phyloP scores from a whole-genome alignment of 2,888 invertebrate genomes.

The Drosophila meridionalis region DNA sequence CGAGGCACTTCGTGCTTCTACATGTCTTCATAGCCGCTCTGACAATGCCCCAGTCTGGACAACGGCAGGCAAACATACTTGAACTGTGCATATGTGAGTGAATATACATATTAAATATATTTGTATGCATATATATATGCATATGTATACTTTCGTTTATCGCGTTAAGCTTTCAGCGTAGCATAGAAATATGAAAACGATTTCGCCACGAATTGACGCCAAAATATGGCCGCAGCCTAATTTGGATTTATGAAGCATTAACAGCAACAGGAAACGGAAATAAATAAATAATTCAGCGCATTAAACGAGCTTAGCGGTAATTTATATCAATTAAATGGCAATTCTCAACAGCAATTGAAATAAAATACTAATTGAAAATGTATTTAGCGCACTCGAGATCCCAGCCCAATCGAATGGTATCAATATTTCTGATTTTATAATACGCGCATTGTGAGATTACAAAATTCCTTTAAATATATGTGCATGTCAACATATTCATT shows the following conservation, averaged over 20 bases:
- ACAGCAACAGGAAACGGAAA: conserved; percentile 28
- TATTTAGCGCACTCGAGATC: not conserved
- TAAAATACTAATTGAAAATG: not conserved
- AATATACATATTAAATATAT: not conserved
- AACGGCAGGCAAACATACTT: conserved; percentile 50
- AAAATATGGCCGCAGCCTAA: conserved; percentile 32
- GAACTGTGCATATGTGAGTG: conserved; percentile 21
- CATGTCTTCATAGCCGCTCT: conserved; percentile 27
- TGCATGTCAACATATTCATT: not conserved
- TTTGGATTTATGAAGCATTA: conserved; percentile 50
- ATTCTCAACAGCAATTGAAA: conserved; percentile 5
- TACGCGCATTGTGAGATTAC: too few relatives aligned
- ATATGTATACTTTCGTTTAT: conserved; percentile 33
- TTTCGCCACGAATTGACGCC: conserved; percentile 27
- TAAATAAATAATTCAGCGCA: conserved; percentile 36
- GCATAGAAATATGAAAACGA: conserved; percentile 22
- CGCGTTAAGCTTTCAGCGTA: conserved; percentile 34
- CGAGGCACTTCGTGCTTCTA: conserved; percentile 1
- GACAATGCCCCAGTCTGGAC: conserved; percentile 35
- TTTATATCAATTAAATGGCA: conserved; percentile 29
- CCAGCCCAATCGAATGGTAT: not conserved
- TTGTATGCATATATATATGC: not conserved
- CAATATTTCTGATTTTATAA: conserved; percentile 2
- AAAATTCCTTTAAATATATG: not conserved
- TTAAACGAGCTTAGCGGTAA: conserved; percentile 44